Base-by-base conservation (phyloP, 2,888 invertebrate species). In the Sarcophaga subvicina region DNA sequence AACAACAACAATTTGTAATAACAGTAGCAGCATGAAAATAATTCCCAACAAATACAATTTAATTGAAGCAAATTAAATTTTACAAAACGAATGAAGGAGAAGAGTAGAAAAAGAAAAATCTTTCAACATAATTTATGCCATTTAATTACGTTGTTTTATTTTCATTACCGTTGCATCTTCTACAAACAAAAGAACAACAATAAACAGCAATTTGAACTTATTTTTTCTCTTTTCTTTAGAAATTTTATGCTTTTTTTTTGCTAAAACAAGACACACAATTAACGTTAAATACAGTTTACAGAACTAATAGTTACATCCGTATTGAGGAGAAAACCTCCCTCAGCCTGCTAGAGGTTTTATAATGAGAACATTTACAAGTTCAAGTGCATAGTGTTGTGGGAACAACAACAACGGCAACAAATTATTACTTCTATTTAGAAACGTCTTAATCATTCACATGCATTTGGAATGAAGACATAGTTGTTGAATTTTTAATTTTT, bases 391-490 rank as follows among this genome's bases (percentile, higher is more conserved):
- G 47, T 10, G 47, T 17, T 37, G 4, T 71, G 14, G 14, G 12
- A 11, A 66, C 5, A 62, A 25, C 11, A 60, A 45, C 17, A 14
- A 69, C 17, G 49, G 14, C 11, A 60, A 45, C 25, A 14, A 69
- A 54, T 37, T 59, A n/a, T 69, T 17, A n/a, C 25, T 45, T 63
- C 27, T 17, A 45, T 66, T 62, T 62, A 62, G 37, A 47, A 73
- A 72, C 47, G 62, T 49, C 83, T 76, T 77, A 76, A 80, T 86
- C 66, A 73, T 76, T 82, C 70, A 67, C 79, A 79, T 82, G 71
- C 75, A 79, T 70, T 70, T 79, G 82, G n/a, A 86, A 82, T 79
- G 82, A 79, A 81, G 82, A 37, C 66, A 81, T 47, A 70, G 64
- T 80, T 81, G 67, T 72, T 63, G 27, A 17, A 71, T 25, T 80